Evolutionary conservation across 2,113 vertebrate species (phyloP).

Genomic region (Thunnus thynnus): DNA sequence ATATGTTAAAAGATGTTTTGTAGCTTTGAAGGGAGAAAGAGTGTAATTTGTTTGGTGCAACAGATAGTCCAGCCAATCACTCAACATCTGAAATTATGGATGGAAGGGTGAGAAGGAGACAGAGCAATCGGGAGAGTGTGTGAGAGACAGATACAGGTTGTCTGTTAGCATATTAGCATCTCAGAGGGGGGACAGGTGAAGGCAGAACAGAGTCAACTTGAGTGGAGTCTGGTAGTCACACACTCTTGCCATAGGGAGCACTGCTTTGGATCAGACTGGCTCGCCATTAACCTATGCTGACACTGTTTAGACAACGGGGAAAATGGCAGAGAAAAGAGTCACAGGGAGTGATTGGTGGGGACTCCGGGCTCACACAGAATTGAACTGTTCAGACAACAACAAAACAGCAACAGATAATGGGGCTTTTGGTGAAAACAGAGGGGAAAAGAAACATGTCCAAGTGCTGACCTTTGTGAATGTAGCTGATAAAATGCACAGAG

Average conservation of each 20-base stretch:
- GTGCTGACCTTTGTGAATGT: conserved; percentile 24
- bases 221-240: conserved; percentile 41
- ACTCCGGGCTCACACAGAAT: conserved; percentile 5
- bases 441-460: not conserved
- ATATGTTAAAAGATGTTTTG: not conserved
- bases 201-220: conserved; percentile 35
- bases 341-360: conserved; percentile 23
- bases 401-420: conserved; percentile 28
- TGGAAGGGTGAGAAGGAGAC: not conserved
- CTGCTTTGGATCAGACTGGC: conserved; percentile 53
- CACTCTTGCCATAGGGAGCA: conserved; percentile 31
- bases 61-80: not conserved
- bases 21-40: not conserved
- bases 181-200: conserved; percentile 56
- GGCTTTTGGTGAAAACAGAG: conserved; percentile 12
- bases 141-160: conserved; percentile 38
- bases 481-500: conserved; percentile 1
- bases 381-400: conserved; percentile 17
- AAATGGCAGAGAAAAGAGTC: conserved; percentile 24
- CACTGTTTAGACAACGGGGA: conserved; percentile 56
- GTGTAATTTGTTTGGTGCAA: not conserved
- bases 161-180: conserved; percentile 50
- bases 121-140: not conserved
- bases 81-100: not conserved
- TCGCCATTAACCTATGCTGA: conserved; percentile 61